Percentiles rank a stretch among this genome's conserved stretches.
Conservation (phyloP, 2,113 vertebrate genomes). For the Cacatua alba region DNA sequence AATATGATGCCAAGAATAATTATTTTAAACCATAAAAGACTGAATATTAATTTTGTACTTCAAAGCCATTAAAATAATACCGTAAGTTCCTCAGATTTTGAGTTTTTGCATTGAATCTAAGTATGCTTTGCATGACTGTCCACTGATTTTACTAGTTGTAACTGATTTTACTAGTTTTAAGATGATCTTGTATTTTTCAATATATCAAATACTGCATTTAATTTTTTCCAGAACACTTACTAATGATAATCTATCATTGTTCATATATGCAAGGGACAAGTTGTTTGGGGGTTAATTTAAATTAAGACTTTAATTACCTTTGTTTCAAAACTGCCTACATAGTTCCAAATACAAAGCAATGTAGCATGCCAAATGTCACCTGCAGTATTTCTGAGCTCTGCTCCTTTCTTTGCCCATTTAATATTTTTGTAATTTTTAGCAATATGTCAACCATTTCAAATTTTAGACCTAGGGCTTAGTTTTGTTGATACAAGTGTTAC, state of each 20-base stretch:
- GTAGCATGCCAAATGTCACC: background rate
- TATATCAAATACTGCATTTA: background rate
- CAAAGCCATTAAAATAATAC: background rate
- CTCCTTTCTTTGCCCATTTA: background rate
- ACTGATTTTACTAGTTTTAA: background rate
- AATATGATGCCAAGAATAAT: background rate
- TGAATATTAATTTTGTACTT: background rate
- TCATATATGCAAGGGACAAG: background rate
- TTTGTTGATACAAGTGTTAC: background rate
- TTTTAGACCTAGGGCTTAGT: background rate
- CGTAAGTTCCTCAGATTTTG: background rate
- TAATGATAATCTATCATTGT: background rate
- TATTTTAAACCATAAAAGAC: background rate
- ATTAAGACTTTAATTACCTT: background rate
- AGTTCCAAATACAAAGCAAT: background rate
- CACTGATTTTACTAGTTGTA: background rate
- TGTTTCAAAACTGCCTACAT: background rate
- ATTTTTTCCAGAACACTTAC: background rate
- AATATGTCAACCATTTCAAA: background rate
- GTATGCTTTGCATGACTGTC: background rate
- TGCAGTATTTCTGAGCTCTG: background rate
- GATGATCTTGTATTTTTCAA: background rate
- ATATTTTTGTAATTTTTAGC: background rate
- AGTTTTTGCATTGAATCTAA: background rate
- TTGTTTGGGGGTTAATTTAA: background rate